Evolutionary conservation across 2,113 vertebrate genomes (phyloP), one percentile per base, ranked within the genome.

Genomic region (Grallaria varia): DNA sequence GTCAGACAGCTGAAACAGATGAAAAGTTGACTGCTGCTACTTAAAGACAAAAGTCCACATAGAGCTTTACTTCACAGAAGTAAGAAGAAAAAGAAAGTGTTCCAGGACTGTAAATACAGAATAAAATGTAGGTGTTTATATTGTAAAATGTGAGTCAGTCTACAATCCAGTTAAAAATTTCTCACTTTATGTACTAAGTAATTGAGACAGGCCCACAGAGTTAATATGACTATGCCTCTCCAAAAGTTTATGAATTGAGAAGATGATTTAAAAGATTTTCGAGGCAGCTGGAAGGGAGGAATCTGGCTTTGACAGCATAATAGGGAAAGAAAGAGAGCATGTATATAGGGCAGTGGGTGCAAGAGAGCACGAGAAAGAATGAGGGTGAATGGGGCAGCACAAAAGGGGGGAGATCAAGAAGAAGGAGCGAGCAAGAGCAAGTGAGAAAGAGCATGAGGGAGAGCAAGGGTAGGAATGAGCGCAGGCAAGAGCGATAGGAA

Each of bases 301-400:
- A 39, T 42, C 35, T 52, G 7, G 2, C 75, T 95, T 79, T 88
- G 44, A 69, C 45, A 52, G 33, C 8, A 14, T 83, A 37, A 68
- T 21, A 35, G 7, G 21, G 27, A 72, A 69, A 68, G 23, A 50
- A 30, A 39, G 39, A 47, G 13, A 21, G 1, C 3, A 7, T 0
- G 1, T 1, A 0, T 28, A 27, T 8, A 73, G 40, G 47, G 24
- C 0, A 1, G 4, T 1, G 4, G n/a, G n/a, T 71, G 37, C 5
- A 9, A 55, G 76, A 63, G 33, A 25, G 53, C 28, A 25, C 23
- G n/a, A 71, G 50, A 62, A 55, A 49, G 53, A 23, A 35, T 4
- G 14, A 45, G 25, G 8, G 17, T 44, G 40, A 59, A 27, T 2
- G 30, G 69, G 59, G 52, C 23, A 37, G 47, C 14, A n/a, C 0